phyloP scores from a whole-genome alignment of 2,113 vertebrate genomes.

The Entosphenus tridentatus region DNA sequence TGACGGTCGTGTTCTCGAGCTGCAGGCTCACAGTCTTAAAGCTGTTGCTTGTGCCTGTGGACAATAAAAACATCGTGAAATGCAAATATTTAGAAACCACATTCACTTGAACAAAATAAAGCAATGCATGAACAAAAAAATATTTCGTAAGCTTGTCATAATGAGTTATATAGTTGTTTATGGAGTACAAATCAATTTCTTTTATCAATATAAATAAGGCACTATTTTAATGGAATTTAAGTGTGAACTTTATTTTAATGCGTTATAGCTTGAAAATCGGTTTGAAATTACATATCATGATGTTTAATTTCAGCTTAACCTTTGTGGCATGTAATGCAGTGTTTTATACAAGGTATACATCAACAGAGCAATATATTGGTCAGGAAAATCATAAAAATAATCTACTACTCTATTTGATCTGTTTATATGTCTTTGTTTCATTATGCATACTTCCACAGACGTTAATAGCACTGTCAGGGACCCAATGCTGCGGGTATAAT shows the following conservation, averaged over 20 bases:
- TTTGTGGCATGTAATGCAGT: background rate
- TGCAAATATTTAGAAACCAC: background rate
- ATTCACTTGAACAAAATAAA: background rate
- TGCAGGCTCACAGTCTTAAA: slow-evolving; percentile 1
- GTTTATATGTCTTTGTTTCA: too few species aligned
- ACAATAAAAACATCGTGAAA: background rate
- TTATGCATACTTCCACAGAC: too few species aligned
- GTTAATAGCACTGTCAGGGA: too few species aligned
- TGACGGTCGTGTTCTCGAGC: background rate
- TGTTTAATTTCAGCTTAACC: background rate
- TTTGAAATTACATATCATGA: too few species aligned
- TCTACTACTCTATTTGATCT: too few species aligned
- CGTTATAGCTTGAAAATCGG: too few species aligned
- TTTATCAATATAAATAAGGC: too few species aligned
- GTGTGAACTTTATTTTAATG: too few species aligned
- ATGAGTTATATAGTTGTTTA: background rate
- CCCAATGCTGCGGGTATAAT: too few species aligned
- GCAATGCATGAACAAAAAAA: background rate
- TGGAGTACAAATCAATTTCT: background rate
- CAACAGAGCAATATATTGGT: background rate
- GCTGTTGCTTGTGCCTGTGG: slow-evolving; percentile 2
- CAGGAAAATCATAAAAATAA: background rate
- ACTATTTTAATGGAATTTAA: too few species aligned
- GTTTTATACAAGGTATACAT: background rate
- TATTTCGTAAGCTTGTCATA: background rate